Evolutionary conservation across 2,113 vertebrate genomes (phyloP).

Genomic region (Emydocephalus ijimae): DNA sequence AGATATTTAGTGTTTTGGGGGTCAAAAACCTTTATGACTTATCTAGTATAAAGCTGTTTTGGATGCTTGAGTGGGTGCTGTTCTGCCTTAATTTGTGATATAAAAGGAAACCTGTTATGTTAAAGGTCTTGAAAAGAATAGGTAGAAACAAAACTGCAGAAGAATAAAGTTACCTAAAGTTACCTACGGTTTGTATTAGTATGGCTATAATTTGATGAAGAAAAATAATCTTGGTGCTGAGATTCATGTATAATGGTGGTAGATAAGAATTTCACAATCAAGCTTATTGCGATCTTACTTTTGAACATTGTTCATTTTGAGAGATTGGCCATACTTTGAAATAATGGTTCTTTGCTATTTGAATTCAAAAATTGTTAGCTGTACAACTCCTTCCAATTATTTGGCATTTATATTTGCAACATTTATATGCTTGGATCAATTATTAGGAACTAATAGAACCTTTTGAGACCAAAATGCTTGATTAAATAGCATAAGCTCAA

Average conservation of each 20-base stretch:
- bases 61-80: background rate
- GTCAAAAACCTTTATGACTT: background rate
- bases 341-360: background rate
- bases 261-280: background rate
- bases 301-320: background rate
- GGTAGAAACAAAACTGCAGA: constrained; percentile 28
- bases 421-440: background rate
- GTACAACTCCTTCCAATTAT: too few relatives aligned
- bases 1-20: background rate
- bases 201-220: background rate
- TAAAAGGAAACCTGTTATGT: background rate
- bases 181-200: background rate
- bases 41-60: background rate
- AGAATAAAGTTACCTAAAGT: constrained; percentile 2
- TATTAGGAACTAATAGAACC: background rate
- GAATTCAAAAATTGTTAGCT: background rate
- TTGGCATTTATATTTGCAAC: background rate
- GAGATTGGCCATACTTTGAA: background rate
- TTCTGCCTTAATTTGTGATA: background rate
- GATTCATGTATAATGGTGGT: background rate
- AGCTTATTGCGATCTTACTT: background rate
- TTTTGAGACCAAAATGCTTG: background rate
- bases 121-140: constrained; percentile 13
- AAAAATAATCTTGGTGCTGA: background rate
- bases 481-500: background rate